Evolutionary conservation across 2,888 invertebrate genomes (phyloP).

Genomic region (Ophion ellenae): DNA sequence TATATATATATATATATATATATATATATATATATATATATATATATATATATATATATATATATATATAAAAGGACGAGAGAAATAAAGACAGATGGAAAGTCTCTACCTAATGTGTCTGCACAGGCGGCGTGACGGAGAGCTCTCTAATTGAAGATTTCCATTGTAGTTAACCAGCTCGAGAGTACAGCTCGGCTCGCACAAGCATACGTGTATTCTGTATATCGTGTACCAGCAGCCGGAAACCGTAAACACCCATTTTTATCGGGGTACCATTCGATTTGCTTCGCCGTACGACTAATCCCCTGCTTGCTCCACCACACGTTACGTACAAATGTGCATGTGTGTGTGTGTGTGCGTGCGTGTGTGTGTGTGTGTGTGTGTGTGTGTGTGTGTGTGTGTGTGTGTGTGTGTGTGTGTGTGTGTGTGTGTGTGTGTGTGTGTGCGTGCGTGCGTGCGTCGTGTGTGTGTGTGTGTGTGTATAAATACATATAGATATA

Average conservation of each 20-base stretch:
- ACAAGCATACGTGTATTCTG: conserved; percentile 21
- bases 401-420: conserved; percentile 14
- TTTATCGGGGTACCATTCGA: conserved; percentile 47
- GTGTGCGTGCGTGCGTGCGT: not conserved
- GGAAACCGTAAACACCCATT: conserved; percentile 66
- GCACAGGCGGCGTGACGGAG: conserved; percentile 68
- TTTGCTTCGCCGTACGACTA: conserved; percentile 38
- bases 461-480: conserved; percentile 4
- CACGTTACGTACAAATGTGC: conserved; percentile 10
- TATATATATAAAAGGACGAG: not conserved
- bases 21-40: too few species aligned
- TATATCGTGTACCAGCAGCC: conserved; percentile 54
- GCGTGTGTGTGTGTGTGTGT: not conserved
- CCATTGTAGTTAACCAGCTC: conserved; percentile 69
- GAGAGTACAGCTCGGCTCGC: conserved; percentile 36
- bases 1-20: not conserved
- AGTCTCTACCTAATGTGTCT: conserved; percentile 65
- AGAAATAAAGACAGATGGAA: conserved; percentile 44
- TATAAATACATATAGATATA: not conserved
- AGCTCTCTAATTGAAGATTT: conserved; percentile 71
- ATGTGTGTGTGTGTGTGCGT: conserved; percentile 4
- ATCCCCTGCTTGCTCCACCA: conserved; percentile 29
- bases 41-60: too few species aligned
- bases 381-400: not conserved
- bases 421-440: not conserved